Base-by-base conservation (phyloP, 2,888 invertebrate species). In the Deilephila elpenor region DNA sequence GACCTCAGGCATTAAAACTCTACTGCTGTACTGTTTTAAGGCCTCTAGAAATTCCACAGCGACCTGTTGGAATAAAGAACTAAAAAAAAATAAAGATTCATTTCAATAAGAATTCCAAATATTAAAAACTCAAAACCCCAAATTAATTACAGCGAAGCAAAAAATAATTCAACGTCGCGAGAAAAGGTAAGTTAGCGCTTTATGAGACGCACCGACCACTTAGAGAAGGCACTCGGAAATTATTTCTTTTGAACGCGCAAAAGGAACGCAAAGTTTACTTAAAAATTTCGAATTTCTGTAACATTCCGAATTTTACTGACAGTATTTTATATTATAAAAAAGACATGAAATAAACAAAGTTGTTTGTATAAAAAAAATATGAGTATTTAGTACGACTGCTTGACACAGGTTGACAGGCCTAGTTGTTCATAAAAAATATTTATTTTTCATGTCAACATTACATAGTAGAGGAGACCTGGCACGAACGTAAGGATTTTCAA, bases 231-330 rank as follows among this genome's bases (percentile, higher is more conserved):
- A 56, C 56, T 56, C 7, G 56, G 37, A 70, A 75, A 75, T 72
- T 73, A 74, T 61, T 77, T 78, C 73, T 76, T 56, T 29, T 67
- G 67, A 61, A 61, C 29, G 61, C 61, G 61, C 56, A 56, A 56
- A 56, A 56, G 56, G 56, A n/a, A 56, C 56, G 56, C n/a, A 56
- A 56, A 56, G 56, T 56, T 56, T 56, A 6, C 56, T 56, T 56
- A 56, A 56, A 56, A 56, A 56, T 56, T 44, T 56, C 56, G n/a
- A 56, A 56, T n/a, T 56, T 56, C 56, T n/a, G 19, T n/a, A 56
- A 56, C 56, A 7, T 32, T 61, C 29, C 6, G 32, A 32, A 61
- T 61, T 56, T 56, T 56, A 17, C n/a, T 56, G 17, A 6, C 5
- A n/a, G 56, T 56, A 56, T 32, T 32, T 61, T 32, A 32, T 32